A percentile compares a stretch with the other conserved stretches of the same genome.
These are phyloP conservation scores for Penaeus monodon DNA, from an alignment of 2,888 invertebrate genomes.

Conservation along the genomic window DNA sequence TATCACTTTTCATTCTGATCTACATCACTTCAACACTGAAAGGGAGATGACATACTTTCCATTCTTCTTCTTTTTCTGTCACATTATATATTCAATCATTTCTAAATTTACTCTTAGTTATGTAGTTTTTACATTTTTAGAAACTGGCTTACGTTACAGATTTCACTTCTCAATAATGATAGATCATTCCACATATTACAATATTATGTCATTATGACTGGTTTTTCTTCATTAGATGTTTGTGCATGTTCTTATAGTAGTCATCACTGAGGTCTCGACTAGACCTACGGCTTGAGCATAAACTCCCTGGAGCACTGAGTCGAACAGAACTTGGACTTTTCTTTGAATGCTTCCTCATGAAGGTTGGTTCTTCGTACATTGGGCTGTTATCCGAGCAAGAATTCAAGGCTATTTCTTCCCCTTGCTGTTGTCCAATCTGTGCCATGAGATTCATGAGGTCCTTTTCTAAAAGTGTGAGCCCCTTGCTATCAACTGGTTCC, in stretches of 20 bases:
- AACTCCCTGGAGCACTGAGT: conserved; percentile 38
- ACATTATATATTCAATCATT: no score
- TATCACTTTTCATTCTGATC: no score
- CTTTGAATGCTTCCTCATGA: background rate
- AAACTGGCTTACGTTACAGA: no score
- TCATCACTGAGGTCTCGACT: conserved; percentile 38
- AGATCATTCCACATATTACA: no score
- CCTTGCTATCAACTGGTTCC: background rate
- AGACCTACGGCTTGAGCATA: conserved; percentile 31
- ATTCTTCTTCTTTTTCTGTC: no score
- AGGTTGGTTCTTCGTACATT: background rate
- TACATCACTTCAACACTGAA: no score
- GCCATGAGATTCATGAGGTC: conserved; percentile 36
- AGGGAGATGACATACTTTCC: no score
- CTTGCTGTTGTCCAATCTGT: conserved; percentile 23
- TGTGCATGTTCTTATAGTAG: conserved; percentile 9
- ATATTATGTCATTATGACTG: background rate
- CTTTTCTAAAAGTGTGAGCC: conserved; percentile 28
- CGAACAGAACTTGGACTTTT: background rate
- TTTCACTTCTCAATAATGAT: no score
- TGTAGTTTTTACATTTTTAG: no score
- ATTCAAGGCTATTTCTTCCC: background rate
- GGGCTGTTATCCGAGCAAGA: conserved; percentile 1
- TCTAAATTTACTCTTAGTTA: no score
- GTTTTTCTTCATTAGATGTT: conserved; percentile 5